These are phyloP conservation scores for Danionella cerebrum DNA, from an alignment of 2,113 vertebrate genomes.

Conservation along the genomic window DNA sequence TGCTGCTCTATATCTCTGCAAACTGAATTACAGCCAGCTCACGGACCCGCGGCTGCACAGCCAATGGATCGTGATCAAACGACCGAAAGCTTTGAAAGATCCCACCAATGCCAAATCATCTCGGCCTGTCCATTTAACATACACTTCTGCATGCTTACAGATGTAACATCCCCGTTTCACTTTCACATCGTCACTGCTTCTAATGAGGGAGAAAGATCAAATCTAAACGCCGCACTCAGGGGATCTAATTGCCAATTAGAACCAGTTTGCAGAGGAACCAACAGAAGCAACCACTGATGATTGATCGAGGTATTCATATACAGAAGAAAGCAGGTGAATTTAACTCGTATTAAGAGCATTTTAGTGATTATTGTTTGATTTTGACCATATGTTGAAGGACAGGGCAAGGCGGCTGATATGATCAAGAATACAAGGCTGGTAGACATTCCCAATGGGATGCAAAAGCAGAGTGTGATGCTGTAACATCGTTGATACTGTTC, in stretches of 20 bases:
- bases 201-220: neutral
- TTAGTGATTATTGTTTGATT: neutral
- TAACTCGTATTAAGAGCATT: too few species aligned
- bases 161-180: neutral
- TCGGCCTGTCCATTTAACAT: neutral
- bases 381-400: neutral
- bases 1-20: neutral
- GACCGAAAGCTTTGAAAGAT: neutral
- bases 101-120: neutral
- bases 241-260: slow-evolving; percentile 39
- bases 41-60: neutral
- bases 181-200: neutral
- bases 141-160: neutral
- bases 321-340: too few species aligned
- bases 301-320: too few species aligned
- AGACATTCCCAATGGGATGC: neutral
- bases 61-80: slow-evolving; percentile 11
- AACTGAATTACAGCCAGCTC: slow-evolving; percentile 15
- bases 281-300: too few species aligned
- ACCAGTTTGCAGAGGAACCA: slow-evolving; percentile 20
- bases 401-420: neutral
- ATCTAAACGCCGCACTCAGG: slow-evolving; percentile 16
- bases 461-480: neutral
- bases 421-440: neutral
- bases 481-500: neutral